Conservation (phyloP, 2,113 vertebrate genomes). For the Perca schrenkii region DNA sequence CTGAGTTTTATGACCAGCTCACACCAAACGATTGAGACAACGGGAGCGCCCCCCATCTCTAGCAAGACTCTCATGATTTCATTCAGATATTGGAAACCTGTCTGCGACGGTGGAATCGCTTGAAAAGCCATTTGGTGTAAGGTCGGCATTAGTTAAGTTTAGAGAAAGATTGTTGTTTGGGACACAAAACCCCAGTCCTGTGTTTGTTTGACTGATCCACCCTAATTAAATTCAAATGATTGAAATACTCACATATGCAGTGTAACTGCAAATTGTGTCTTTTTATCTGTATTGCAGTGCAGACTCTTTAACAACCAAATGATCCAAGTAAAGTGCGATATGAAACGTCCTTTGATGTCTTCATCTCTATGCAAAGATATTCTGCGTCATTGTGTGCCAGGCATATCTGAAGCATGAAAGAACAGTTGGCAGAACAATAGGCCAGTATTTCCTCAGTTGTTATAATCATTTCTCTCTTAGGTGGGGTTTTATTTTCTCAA, state of each 20-base stretch:
- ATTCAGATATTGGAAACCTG: no score
- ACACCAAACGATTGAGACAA: no score
- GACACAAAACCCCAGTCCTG: no score
- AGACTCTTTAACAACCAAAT: background rate
- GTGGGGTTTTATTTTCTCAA: slow-evolving; percentile 18
- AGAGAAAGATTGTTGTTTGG: no score
- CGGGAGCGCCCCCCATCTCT: no score
- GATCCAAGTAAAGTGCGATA: slow-evolving; percentile 17
- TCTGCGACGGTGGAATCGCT: no score
- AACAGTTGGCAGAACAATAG: slow-evolving; percentile 52
- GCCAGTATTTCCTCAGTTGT: slow-evolving; percentile 30
- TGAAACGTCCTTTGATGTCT: slow-evolving; percentile 42
- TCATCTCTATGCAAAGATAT: slow-evolving; percentile 57
- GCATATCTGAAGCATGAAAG: slow-evolving; percentile 17
- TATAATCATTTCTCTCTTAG: slow-evolving; percentile 46
- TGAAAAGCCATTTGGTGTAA: no score
- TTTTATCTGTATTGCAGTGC: background rate
- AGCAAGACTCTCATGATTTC: no score
- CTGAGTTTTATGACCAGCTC: no score
- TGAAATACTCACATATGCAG: background rate
- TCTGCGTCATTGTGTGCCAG: slow-evolving; percentile 36
- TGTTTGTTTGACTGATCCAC: no score
- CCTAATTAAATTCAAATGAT: no score
- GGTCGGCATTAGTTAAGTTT: no score
- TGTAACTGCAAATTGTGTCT: background rate